phyloP scores from a whole-genome alignment of 2,888 invertebrate genomes.

The Phyllotreta striolata region DNA sequence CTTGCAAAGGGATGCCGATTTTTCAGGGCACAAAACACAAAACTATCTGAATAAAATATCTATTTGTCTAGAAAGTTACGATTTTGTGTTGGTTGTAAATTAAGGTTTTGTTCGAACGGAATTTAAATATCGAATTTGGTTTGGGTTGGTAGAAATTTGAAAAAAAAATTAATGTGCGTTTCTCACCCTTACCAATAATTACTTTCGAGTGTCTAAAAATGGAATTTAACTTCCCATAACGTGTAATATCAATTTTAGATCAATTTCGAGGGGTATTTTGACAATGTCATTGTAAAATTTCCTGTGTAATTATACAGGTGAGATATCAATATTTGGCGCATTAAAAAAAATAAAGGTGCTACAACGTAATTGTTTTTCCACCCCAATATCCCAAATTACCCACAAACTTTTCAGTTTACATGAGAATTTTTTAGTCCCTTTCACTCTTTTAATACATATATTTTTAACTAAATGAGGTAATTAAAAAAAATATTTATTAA shows the following conservation, averaged over 20 bases:
- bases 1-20: slow-evolving; percentile 27
- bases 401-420: slow-evolving; percentile 20
- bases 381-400: slow-evolving; percentile 24
- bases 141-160: too few species aligned
- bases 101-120: too few species aligned
- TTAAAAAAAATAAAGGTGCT: slow-evolving; percentile 21
- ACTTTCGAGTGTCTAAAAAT: slow-evolving; percentile 4
- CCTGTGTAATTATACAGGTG: slow-evolving; percentile 42
- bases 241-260: slow-evolving; percentile 34
- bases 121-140: too few species aligned
- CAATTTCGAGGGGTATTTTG: slow-evolving; percentile 28
- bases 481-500: too few species aligned
- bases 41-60: slow-evolving; percentile 23
- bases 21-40: slow-evolving; percentile 13
- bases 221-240: slow-evolving; percentile 36
- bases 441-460: neutral
- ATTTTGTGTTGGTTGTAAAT: neutral
- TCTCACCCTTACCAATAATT: neutral
- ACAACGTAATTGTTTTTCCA: slow-evolving; percentile 24
- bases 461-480: too few species aligned
- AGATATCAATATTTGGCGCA: slow-evolving; percentile 19
- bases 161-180: neutral
- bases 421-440: slow-evolving; percentile 3
- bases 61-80: slow-evolving; percentile 26
- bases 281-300: slow-evolving; percentile 36